Evolutionary conservation across 2,113 vertebrate genomes (phyloP).

Genomic region (Lepisosteus osseus): DNA sequence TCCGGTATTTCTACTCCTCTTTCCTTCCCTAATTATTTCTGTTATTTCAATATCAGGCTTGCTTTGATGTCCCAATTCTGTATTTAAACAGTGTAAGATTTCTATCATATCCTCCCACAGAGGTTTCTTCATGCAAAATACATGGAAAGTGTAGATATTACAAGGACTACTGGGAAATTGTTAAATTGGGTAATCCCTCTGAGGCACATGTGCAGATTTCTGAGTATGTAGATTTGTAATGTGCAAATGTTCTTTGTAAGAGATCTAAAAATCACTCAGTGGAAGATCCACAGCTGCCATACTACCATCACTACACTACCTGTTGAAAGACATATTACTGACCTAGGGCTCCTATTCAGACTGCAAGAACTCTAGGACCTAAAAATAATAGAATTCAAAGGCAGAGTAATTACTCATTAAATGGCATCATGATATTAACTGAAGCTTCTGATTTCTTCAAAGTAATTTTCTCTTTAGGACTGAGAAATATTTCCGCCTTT

Average conservation of each 20-base stretch:
- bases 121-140: slow-evolving; percentile 87
- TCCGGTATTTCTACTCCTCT: slow-evolving; percentile 92
- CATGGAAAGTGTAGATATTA: slow-evolving; percentile 84
- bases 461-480: no score
- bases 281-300: neutral
- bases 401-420: no score
- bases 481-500: no score
- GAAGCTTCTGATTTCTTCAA: no score
- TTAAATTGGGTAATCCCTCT: slow-evolving; percentile 83
- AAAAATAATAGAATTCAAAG: neutral
- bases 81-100: slow-evolving; percentile 97
- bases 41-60: slow-evolving; percentile 95
- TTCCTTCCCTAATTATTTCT: slow-evolving; percentile 98
- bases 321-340: slow-evolving; percentile 1
- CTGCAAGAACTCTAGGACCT: neutral
- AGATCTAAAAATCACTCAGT: slow-evolving; percentile 24
- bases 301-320: neutral
- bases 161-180: slow-evolving; percentile 77
- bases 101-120: slow-evolving; percentile 86
- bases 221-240: slow-evolving; percentile 30
- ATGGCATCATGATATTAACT: no score
- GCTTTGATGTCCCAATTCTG: slow-evolving; percentile 98
- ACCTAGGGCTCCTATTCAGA: neutral
- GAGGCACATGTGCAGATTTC: slow-evolving; percentile 10
- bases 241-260: slow-evolving; percentile 47